These are phyloP conservation scores for Aulostomus chinensis DNA, from an alignment of 2,797 vertebrate species.

Conservation along the genomic window DNA sequence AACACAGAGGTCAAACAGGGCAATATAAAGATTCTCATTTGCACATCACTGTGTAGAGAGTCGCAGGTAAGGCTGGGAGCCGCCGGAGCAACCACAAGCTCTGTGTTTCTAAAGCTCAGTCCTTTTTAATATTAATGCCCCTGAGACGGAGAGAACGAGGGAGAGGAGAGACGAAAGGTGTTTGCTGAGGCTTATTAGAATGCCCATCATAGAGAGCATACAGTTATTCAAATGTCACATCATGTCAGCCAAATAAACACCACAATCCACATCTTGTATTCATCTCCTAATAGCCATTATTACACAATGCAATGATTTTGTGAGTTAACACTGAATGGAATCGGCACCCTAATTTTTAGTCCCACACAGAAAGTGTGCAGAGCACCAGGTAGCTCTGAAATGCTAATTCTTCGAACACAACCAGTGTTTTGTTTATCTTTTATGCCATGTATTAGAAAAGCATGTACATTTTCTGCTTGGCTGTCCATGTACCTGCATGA, in stretches of 20 bases:
- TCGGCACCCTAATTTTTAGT: conserved; percentile 27
- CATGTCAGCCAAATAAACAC: conserved; percentile 77
- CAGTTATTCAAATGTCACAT: conserved; percentile 78
- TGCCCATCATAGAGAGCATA: conserved; percentile 71
- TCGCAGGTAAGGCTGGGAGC: conserved; percentile 60
- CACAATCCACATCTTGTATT: conserved; percentile 63
- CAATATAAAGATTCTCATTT: conserved; percentile 75
- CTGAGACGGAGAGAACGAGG: conserved; percentile 48
- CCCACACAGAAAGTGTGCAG: neutral
- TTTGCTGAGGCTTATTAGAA: conserved; percentile 79
- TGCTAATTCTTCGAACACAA: conserved; percentile 38
- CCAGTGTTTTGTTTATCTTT: conserved; percentile 73
- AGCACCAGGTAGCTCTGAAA: conserved; percentile 43
- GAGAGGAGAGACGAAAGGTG: conserved; percentile 55
- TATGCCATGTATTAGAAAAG: conserved; percentile 65
- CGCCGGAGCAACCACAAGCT: conserved; percentile 50
- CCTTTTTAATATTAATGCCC: conserved; percentile 80
- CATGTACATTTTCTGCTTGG: conserved; percentile 77
- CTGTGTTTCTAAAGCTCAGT: conserved; percentile 60
- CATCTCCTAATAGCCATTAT: conserved; percentile 72
- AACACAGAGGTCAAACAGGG: conserved; percentile 73
- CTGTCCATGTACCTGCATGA: conserved; percentile 76
- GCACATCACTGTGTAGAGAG: conserved; percentile 50
- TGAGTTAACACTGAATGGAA: conserved; percentile 39
- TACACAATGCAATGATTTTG: conserved; percentile 60